phyloP scores from a whole-genome alignment of 2,797 vertebrate genomes.

The Cirrhinus molitorella region DNA sequence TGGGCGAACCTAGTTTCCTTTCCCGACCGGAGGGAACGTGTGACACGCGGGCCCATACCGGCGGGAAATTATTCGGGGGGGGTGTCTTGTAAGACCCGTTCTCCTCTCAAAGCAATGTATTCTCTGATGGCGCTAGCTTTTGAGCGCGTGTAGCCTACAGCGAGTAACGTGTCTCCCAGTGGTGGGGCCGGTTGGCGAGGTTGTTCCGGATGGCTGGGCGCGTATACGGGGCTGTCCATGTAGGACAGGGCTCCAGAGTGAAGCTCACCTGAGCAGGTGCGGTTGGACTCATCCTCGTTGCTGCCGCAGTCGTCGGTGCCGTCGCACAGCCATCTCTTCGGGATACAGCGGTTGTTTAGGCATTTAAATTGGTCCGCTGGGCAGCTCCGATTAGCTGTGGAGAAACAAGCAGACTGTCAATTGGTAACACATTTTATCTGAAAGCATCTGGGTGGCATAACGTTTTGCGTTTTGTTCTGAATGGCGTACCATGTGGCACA shows the following conservation, averaged over 20 bases:
- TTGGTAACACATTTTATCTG: neutral
- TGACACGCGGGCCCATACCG: slow-evolving; percentile 35
- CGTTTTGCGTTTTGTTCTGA: neutral
- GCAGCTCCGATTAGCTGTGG: slow-evolving; percentile 82
- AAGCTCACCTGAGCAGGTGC: slow-evolving; percentile 78
- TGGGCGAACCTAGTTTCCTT: slow-evolving; percentile 46
- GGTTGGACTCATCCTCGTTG: slow-evolving; percentile 86
- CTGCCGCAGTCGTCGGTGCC: slow-evolving; percentile 87
- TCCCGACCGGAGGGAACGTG: slow-evolving; percentile 16
- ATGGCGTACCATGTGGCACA: neutral
- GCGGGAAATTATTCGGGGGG: slow-evolving; percentile 54
- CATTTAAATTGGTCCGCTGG: slow-evolving; percentile 89
- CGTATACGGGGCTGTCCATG: slow-evolving; percentile 4
- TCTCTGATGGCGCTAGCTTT: slow-evolving; percentile 41
- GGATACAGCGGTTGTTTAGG: slow-evolving; percentile 87
- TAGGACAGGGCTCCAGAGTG: slow-evolving; percentile 49
- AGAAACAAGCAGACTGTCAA: neutral
- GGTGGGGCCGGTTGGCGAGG: neutral
- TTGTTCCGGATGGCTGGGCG: slow-evolving; percentile 36
- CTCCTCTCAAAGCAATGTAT: slow-evolving; percentile 22
- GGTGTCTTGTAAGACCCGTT: slow-evolving; percentile 43
- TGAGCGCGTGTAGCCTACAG: slow-evolving; percentile 25
- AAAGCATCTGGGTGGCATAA: neutral
- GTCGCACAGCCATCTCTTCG: slow-evolving; percentile 89
- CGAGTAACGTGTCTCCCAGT: neutral